These are phyloP conservation scores for Genyomyrus donnyi DNA, from an alignment of 2,113 vertebrate species.

Conservation along the genomic window DNA sequence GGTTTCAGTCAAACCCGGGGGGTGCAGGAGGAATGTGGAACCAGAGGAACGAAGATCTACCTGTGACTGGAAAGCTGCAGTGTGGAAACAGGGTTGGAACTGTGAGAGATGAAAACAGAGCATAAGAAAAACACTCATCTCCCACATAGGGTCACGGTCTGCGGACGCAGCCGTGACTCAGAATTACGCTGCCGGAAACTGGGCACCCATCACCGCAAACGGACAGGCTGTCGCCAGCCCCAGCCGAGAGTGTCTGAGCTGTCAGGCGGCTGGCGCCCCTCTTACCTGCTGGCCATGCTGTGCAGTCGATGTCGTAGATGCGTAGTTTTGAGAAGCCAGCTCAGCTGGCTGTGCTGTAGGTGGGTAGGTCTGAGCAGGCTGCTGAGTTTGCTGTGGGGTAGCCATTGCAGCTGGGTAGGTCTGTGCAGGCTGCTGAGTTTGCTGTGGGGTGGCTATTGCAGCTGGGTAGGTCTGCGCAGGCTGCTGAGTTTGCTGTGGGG, in stretches of 20 bases:
- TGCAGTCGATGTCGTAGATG: slow-evolving; percentile 22
- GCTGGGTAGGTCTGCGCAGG: slow-evolving; percentile 23
- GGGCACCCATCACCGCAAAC: background rate
- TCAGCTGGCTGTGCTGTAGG: slow-evolving; percentile 28
- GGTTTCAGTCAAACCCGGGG: background rate
- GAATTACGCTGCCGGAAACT: background rate
- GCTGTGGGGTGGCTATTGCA: slow-evolving; percentile 23
- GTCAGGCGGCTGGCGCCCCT: background rate
- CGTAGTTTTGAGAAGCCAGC: slow-evolving; percentile 29
- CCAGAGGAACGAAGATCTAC: slow-evolving; percentile 37
- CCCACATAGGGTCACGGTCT: background rate
- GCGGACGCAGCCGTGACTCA: background rate
- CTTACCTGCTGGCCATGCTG: slow-evolving; percentile 64
- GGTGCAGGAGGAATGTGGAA: slow-evolving; percentile 18
- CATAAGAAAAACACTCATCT: slow-evolving; percentile 25
- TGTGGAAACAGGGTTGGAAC: slow-evolving; percentile 43
- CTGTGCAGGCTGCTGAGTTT: slow-evolving; percentile 31
- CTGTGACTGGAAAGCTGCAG: slow-evolving; percentile 44
- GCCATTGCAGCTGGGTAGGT: slow-evolving; percentile 36
- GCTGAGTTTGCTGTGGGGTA: slow-evolving; percentile 32
- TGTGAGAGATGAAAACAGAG: slow-evolving; percentile 41
- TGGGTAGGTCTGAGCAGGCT: slow-evolving; percentile 27
- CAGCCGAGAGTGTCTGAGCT: background rate
- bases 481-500: slow-evolving; percentile 29
- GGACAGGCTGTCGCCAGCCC: background rate